Percentiles rank a stretch among this genome's conserved stretches.
phyloP scores from a whole-genome alignment of 1,140 invertebrate genomes.

The Hestina assimilis region DNA sequence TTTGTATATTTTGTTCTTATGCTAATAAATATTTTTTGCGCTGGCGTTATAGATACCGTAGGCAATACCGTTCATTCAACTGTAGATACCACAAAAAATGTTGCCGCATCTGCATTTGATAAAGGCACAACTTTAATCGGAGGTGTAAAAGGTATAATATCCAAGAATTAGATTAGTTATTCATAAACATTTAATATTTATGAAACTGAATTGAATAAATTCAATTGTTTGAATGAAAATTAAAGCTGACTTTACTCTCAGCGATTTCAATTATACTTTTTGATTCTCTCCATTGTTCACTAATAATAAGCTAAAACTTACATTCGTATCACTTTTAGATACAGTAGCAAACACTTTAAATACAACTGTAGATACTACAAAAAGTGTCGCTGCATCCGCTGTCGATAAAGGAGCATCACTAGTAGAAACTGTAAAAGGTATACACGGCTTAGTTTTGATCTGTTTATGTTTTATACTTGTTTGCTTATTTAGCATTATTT shows the following conservation, averaged over 20 bases:
- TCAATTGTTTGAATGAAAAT: not conserved
- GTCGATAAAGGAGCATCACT: constrained; percentile 44
- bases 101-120: constrained; percentile 15
- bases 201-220: not conserved
- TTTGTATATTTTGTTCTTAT: not conserved
- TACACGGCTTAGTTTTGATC: not conserved
- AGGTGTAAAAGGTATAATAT: constrained; percentile 48
- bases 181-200: not conserved
- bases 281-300: too few relatives aligned
- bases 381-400: constrained; percentile 43
- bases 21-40: not conserved
- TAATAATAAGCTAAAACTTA: too few relatives aligned
- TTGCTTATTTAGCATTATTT: not conserved
- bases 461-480: not conserved
- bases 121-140: constrained; percentile 46
- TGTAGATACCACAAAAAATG: constrained; percentile 31
- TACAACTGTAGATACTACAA: constrained; percentile 46
- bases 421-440: constrained; percentile 39
- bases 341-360: constrained; percentile 45
- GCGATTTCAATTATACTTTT: too few relatives aligned
- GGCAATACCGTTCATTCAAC: constrained; percentile 28
- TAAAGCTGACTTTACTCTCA: too few relatives aligned
- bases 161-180: not conserved
- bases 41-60: constrained; percentile 35
- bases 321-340: constrained; percentile 32